Percentiles rank a stretch among this genome's conserved stretches.
phyloP scores from a whole-genome alignment of 1,140 invertebrate species.

The Lutraria rhynchaena region DNA sequence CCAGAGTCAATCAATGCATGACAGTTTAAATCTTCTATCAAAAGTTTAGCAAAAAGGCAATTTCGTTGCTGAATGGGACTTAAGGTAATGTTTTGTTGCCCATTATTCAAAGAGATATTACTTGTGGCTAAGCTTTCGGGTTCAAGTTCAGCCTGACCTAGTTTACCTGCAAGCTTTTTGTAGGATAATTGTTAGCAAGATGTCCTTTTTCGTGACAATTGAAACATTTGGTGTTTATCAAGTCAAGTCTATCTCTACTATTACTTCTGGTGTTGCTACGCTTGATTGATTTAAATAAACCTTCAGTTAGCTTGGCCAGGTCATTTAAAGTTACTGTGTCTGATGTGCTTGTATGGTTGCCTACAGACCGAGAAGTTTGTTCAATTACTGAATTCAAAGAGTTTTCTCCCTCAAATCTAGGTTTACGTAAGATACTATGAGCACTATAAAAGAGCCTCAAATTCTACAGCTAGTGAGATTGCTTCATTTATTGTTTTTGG shows the following conservation, averaged over 20 bases:
- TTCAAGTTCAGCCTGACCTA: constrained; percentile 18
- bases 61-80: constrained; percentile 1
- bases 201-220: no score
- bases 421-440: constrained; percentile 15
- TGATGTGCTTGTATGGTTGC: not conserved
- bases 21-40: not conserved
- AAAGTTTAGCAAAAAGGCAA: constrained; percentile 11
- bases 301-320: constrained; percentile 10
- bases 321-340: not conserved
- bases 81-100: constrained; percentile 3
- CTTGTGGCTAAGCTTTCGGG: constrained; percentile 15
- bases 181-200: no score
- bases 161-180: no score
- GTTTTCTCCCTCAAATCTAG: constrained; percentile 15
- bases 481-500: constrained; percentile 46
- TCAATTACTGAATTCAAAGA: not conserved
- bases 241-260: no score
- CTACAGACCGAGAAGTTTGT: not conserved
- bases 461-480: constrained; percentile 52
- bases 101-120: not conserved
- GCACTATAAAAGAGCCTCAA: constrained; percentile 40
- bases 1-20: constrained; percentile 10
- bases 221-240: no score
- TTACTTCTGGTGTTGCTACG: not conserved
- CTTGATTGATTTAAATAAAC: not conserved